Conservation (phyloP, 2,797 vertebrate genomes). For the Artibeus jamaicensis region DNA sequence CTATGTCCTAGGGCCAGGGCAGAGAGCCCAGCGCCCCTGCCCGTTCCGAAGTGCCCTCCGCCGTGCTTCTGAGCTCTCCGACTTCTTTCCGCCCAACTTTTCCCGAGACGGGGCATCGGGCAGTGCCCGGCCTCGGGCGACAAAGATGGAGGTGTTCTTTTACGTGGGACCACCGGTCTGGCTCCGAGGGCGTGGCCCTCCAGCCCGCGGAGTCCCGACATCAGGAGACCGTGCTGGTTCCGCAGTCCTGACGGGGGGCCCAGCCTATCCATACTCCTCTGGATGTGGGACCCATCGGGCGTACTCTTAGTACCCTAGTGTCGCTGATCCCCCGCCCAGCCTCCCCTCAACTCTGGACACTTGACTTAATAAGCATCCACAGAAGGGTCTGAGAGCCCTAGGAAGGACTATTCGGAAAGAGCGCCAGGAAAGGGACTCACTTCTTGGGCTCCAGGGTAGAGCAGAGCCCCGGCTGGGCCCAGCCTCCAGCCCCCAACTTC, state of each 20-base stretch:
- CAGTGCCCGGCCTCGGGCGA: constrained; percentile 7
- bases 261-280: background rate
- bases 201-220: background rate
- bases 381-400: background rate
- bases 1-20: background rate
- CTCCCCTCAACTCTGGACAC: background rate
- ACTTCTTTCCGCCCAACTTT: background rate
- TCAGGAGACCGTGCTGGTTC: background rate
- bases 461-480: background rate
- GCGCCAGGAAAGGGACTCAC: background rate
- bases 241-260: background rate
- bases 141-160: background rate
- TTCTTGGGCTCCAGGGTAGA: background rate
- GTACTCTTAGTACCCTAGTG: background rate
- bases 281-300: background rate
- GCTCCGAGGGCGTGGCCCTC: background rate
- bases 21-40: background rate
- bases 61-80: background rate
- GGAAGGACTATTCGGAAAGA: background rate
- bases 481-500: background rate
- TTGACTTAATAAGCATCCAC: background rate
- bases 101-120: background rate
- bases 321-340: background rate
- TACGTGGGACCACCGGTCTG: background rate
- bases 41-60: background rate